These are phyloP conservation scores for Aporophyla nigra DNA, from an alignment of 2,888 invertebrate genomes.

Conservation along the genomic window DNA sequence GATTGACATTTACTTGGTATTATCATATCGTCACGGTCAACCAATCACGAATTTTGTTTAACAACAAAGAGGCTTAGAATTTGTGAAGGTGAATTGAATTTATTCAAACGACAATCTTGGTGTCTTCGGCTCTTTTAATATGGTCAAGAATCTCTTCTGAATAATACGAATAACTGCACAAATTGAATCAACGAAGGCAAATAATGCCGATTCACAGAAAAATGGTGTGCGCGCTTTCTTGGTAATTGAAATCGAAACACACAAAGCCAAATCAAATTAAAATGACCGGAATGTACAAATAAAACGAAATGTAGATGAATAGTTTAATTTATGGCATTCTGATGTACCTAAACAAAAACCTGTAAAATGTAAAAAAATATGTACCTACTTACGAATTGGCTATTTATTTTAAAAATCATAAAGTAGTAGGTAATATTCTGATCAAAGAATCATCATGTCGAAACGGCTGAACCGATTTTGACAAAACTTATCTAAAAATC, in stretches of 20 bases:
- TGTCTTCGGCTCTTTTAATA: not conserved
- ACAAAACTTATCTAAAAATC: too few relatives aligned
- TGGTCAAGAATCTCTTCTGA: slow-evolving; percentile 12
- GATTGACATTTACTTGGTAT: slow-evolving; percentile 37
- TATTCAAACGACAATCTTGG: not conserved
- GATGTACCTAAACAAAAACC: not conserved
- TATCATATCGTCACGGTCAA: slow-evolving; percentile 21
- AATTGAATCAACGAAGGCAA: slow-evolving; percentile 15
- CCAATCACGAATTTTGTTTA: slow-evolving; percentile 26
- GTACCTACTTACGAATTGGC: too few relatives aligned
- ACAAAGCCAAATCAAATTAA: slow-evolving; percentile 44
- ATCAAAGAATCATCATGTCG: too few relatives aligned
- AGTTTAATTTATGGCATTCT: slow-evolving; percentile 19
- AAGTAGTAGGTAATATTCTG: too few relatives aligned
- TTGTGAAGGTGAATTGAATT: slow-evolving; percentile 21
- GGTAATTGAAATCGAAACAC: slow-evolving; percentile 42
- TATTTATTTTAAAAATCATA: too few relatives aligned
- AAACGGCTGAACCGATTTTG: too few relatives aligned
- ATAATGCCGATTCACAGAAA: slow-evolving; percentile 16
- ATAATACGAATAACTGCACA: slow-evolving; percentile 18
- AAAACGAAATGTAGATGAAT: slow-evolving; percentile 17
- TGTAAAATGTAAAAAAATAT: too few relatives aligned
- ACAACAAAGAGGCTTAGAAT: slow-evolving; percentile 10
- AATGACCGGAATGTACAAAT: slow-evolving; percentile 19
- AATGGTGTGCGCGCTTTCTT: slow-evolving; percentile 21